phyloP scores from a whole-genome alignment of 2,888 invertebrate genomes.

The Venusia cambrica region DNA sequence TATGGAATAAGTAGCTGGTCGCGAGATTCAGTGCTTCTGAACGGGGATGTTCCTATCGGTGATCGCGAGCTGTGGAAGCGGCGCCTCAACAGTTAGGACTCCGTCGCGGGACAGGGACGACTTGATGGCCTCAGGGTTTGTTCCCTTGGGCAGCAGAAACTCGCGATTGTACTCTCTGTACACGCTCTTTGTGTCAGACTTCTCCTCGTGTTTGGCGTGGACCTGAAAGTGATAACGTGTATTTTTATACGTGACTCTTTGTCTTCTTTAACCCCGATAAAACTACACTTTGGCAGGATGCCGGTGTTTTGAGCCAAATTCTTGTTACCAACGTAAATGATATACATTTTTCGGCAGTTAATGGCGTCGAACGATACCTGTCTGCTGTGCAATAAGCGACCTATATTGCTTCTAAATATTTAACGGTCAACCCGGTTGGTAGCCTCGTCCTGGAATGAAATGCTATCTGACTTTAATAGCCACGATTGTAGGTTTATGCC shows the following conservation, averaged over 20 bases:
- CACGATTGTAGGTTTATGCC: conserved; percentile 18
- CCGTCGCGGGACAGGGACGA: conserved; percentile 98
- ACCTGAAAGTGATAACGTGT: conserved; percentile 83
- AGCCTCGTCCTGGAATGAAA: conserved; percentile 17
- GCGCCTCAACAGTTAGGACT: conserved; percentile 97
- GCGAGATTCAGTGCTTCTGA: conserved; percentile 77
- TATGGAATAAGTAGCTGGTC: conserved; percentile 76
- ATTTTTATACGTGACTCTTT: conserved; percentile 25
- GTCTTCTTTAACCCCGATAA: conserved; percentile 49
- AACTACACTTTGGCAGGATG: conserved; percentile 57
- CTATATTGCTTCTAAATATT: conserved; percentile 14
- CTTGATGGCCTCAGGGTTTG: conserved; percentile 97
- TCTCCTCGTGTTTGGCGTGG: conserved; percentile 99
- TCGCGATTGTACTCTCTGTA: conserved; percentile 99
- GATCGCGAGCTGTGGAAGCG: conserved; percentile 91
- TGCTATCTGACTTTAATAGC: conserved; percentile 15
- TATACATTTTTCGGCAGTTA: conserved; percentile 41
- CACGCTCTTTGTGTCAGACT: conserved; percentile 96
- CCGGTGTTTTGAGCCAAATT: conserved; percentile 47
- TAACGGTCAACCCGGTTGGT: conserved; percentile 19
- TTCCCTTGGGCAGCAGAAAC: conserved; percentile 97
- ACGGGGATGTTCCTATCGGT: conserved; percentile 93
- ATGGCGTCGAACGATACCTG: conserved; percentile 32
- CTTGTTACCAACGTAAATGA: conserved; percentile 43
- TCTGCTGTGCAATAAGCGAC: conserved; percentile 19